These are phyloP conservation scores for Sinelater perroti DNA, from an alignment of 2,888 invertebrate genomes.

Conservation along the genomic window DNA sequence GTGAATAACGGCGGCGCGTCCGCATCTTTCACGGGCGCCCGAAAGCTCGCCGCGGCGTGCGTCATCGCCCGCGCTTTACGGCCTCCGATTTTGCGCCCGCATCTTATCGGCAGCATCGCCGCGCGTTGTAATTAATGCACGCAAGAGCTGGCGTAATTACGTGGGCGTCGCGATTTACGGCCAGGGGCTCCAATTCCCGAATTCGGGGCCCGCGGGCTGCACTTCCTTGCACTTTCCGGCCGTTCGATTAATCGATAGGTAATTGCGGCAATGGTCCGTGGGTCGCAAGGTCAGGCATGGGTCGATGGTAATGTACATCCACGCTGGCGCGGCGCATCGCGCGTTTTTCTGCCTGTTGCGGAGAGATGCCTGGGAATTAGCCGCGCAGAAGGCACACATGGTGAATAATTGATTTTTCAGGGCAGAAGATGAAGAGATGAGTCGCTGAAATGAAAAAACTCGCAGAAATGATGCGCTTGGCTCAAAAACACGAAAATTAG, in stretches of 20 bases:
- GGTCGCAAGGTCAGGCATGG: constrained; percentile 2
- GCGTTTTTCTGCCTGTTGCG: no score
- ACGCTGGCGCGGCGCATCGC: no score
- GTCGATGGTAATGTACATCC: constrained; percentile 1
- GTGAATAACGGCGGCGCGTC: no score
- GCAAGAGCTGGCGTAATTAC: background rate
- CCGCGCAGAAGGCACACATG: no score
- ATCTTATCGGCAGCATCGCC: background rate
- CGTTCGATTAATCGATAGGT: constrained; percentile 9
- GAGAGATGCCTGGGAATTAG: no score
- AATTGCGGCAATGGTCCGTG: constrained; percentile 8
- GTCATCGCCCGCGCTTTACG: background rate
- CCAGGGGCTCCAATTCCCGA: background rate
- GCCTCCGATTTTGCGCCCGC: background rate
- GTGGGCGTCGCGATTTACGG: background rate
- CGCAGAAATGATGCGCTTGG: no score
- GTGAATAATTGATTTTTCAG: no score
- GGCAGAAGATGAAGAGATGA: no score
- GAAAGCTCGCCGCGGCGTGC: background rate
- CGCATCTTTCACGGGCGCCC: no score
- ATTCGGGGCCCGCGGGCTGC: no score
- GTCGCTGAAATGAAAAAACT: no score
- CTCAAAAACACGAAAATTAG: no score
- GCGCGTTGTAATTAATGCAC: background rate
- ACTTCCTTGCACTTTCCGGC: constrained; percentile 7